Evolutionary conservation across 2,888 invertebrate species (phyloP), one percentile per base, ranked within the genome.

Genomic region (Nemurella pictetii): DNA sequence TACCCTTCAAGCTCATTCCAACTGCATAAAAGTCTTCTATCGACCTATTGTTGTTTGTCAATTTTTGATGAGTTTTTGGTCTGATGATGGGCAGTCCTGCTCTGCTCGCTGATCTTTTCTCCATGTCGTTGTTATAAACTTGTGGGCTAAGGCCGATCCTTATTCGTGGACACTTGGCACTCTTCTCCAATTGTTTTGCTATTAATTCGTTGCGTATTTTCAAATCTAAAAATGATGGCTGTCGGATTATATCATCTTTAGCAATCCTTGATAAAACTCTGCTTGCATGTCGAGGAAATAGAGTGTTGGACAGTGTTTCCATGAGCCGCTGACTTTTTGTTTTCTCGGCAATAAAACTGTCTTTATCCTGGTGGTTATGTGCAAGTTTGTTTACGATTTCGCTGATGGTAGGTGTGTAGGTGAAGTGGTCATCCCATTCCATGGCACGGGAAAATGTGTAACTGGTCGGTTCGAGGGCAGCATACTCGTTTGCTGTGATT

Each of bases 11-110:
- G 74, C 83, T 85, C 84, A 86, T 85, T 4, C 86, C 85, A 27
- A 86, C 73, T 26, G 86, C 85, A 77, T 83, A 86, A 25, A 86
- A 85, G 30, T 85, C 84, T 35, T 85, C 84, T 9, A 85, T 28
- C 26, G 81, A 35, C 20, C 25, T 77, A 26, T 55, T 0, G 72
- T 72, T 29, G 29, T 84, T 84, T 5, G 55, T 15, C 55, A 32
- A 35, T 27, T 35, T 26, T 29, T 28, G 32, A 7, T 83, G 80
- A 30, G 1, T 77, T 82, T 75, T 86, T 12, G 83, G 85, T 77
- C 82, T 85, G 15, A 86, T 86, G 25, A 80, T 80, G 55, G 86
- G 86, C 26, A 86, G 35, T 25, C 82, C 83, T 28, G 82, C 5
- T 74, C 75, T 74, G 32, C 28, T 32, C 7, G 73, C 32, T 20